These are phyloP conservation scores for Damaliscus lunatus DNA, from an alignment of 2,113 vertebrate species.

Conservation along the genomic window DNA sequence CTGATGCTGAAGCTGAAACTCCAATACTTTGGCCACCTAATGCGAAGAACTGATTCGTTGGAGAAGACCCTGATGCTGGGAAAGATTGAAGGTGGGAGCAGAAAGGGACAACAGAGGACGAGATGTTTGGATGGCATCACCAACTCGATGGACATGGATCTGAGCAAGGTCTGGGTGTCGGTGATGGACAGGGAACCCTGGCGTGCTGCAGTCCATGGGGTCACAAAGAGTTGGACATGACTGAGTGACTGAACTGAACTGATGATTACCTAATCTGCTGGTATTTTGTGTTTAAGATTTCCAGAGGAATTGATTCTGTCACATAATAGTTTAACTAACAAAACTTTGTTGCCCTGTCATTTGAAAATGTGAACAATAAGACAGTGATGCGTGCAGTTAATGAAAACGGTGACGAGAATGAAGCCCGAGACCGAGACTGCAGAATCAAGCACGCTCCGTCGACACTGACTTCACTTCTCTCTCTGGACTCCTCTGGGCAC, in stretches of 20 bases:
- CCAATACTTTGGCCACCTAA: no score
- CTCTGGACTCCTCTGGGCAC: not conserved
- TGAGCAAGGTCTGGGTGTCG: not conserved
- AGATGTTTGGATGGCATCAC: not conserved
- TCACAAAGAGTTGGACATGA: fast-evolving
- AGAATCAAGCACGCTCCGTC: not conserved
- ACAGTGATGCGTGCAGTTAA: not conserved
- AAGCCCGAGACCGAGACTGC: not conserved
- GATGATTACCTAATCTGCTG: not conserved
- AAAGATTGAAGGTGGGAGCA: not conserved
- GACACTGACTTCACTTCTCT: not conserved
- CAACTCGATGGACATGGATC: not conserved
- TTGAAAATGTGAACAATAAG: not conserved
- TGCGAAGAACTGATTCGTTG: no score
- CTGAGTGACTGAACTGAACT: not conserved
- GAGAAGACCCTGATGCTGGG: no score
- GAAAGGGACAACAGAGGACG: not conserved
- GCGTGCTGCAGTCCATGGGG: not conserved
- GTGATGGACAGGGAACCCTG: not conserved
- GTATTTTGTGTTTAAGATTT: not conserved
- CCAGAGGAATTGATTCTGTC: not conserved
- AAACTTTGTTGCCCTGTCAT: not conserved
- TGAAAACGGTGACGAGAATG: not conserved
- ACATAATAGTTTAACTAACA: not conserved
- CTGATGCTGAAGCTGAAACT: no score